Evolutionary conservation across 2,113 vertebrate genomes (phyloP).

Genomic region (Progne subis): DNA sequence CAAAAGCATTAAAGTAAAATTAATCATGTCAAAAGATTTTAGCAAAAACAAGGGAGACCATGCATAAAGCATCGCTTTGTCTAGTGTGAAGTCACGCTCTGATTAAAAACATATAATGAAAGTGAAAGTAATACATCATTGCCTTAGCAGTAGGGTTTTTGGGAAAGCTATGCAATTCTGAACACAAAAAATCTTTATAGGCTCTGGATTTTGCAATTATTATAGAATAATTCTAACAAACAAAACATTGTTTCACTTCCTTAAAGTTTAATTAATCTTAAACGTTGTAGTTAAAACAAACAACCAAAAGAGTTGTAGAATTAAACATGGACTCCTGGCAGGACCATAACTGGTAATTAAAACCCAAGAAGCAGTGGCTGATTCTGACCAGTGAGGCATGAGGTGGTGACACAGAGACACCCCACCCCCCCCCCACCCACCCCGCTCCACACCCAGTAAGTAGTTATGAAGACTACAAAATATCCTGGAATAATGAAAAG

Average conservation of each 20-base stretch:
- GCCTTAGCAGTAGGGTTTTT: slow-evolving; percentile 86
- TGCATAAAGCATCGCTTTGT: slow-evolving; percentile 91
- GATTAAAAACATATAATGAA: slow-evolving; percentile 99
- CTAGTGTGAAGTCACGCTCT: slow-evolving; percentile 98
- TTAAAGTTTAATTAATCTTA: slow-evolving; percentile 59
- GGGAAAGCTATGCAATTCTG: slow-evolving; percentile 72
- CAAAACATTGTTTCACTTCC: slow-evolving; percentile 21
- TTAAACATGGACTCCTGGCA: slow-evolving; percentile 33
- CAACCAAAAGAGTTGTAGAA: slow-evolving; percentile 3
- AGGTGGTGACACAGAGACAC: background rate
- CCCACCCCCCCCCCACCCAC: no score
- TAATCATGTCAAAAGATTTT: slow-evolving; percentile 95
- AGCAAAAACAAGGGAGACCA: slow-evolving; percentile 93
- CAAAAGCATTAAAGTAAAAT: slow-evolving; percentile 94
- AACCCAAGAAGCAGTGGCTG: background rate
- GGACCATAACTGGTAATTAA: slow-evolving; percentile 37
- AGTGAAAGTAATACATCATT: slow-evolving; percentile 99
- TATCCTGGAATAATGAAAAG: background rate
- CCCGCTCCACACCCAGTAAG: background rate
- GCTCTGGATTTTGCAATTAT: slow-evolving; percentile 62
- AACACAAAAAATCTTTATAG: slow-evolving; percentile 69
- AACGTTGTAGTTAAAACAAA: background rate
- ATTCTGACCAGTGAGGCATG: background rate
- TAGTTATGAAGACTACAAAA: background rate
- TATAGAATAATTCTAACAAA: slow-evolving; percentile 59